Evolutionary conservation across 2,888 invertebrate genomes (phyloP), one percentile per base, ranked within the genome.

Genomic region (Melikaiella ostensackeni): DNA sequence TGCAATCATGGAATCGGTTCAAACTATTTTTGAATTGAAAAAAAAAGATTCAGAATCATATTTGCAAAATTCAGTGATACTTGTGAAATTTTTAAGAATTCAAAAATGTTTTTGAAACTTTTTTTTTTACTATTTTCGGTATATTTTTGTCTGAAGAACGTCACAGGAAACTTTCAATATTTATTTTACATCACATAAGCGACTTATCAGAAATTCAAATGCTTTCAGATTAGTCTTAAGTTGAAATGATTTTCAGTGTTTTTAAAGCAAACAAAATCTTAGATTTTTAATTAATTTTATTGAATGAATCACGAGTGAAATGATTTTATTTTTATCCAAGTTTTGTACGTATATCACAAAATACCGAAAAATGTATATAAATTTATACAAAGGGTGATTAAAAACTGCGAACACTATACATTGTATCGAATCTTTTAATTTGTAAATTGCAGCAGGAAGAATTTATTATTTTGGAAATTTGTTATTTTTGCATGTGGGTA

Each of bases 1-100:
- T 64, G 50, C n/a, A 70, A 19, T 50, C 30, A n/a, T 70, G n/a
- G 30, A 55, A 70, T 70, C n/a, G 11, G 46, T 38, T 38, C 4
- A 3, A 30, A 30, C 30, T 2, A 30, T 30, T 30, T 30, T 30
- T 2, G 4, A 30, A 30, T 2, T 3, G 30, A 30, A 30, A 30
- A 30, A 30, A 30, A 30, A 30, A 3, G 38, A 38, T 38, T 38
- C 13, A 13, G 38, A 38, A 38, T 38, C 38, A 13, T 38, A 38
- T 13, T 38, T 38, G 38, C 13, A 38, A 35, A 9, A 38, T 2
- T 13, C 38, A 38, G 38, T 38, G 38, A 38, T 11, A 50, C 2
- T 50, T 21, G 55, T 9, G 21, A 55, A 21, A 8, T 55, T 21
- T 21, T 9, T 55, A 21, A 21, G 3, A 55, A 9, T 55, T 55